Evolutionary conservation across 2,113 vertebrate species (phyloP).

Genomic region (Petroica traversi): DNA sequence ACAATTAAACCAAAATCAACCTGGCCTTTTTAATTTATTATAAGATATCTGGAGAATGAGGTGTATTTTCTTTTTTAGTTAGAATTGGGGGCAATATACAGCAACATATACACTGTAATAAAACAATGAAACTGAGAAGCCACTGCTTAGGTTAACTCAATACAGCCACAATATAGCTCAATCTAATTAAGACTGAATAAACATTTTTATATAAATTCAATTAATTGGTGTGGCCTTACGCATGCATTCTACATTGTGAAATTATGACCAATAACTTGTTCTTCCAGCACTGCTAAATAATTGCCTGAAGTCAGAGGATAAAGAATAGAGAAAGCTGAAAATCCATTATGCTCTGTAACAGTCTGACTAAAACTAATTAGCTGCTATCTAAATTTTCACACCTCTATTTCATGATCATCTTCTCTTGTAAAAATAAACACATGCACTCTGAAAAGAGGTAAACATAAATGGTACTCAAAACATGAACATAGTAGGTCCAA

Average conservation of each 20-base stretch:
- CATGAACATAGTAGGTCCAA: neutral
- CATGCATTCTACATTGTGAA: constrained; percentile 43
- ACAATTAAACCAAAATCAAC: neutral
- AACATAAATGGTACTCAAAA: constrained; percentile 38
- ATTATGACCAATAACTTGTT: constrained; percentile 71
- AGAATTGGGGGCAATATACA: neutral
- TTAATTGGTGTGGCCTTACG: constrained; percentile 67
- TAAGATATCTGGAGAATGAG: neutral
- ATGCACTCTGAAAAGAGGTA: neutral
- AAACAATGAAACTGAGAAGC: constrained; percentile 2
- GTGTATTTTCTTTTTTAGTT: neutral
- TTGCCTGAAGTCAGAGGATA: constrained; percentile 70
- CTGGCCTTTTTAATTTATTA: neutral
- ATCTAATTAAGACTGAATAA: constrained; percentile 64
- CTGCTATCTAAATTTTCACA: constrained; percentile 78
- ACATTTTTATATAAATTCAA: constrained; percentile 72
- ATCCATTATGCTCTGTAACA: constrained; percentile 72
- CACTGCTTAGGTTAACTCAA: constrained; percentile 11
- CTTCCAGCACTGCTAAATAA: constrained; percentile 60
- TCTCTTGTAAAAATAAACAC: constrained; percentile 58
- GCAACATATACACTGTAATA: neutral
- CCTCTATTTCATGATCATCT: constrained; percentile 67
- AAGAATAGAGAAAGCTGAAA: constrained; percentile 69
- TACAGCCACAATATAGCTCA: constrained; percentile 42
- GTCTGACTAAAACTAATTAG: constrained; percentile 76